These are phyloP conservation scores for Poecilia gillii DNA, from an alignment of 2,797 vertebrate genomes.

Conservation along the genomic window DNA sequence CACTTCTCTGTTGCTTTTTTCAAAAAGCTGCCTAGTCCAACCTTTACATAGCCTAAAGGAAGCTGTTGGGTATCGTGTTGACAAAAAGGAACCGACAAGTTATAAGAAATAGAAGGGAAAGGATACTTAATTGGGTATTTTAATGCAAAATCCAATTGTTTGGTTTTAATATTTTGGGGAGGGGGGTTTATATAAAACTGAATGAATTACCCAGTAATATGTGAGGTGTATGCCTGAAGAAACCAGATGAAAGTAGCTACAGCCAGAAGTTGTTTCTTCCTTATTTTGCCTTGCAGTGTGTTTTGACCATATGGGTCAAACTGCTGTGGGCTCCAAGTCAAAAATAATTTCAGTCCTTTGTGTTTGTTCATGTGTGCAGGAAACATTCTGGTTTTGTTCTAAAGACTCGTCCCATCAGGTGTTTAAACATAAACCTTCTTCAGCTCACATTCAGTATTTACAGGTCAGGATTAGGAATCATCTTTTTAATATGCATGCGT, in stretches of 20 bases:
- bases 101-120: constrained; percentile 17
- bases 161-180: not conserved
- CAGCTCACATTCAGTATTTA: not conserved
- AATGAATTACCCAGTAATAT: constrained; percentile 6
- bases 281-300: constrained; percentile 27
- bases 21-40: constrained; percentile 18
- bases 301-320: constrained; percentile 63
- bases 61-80: constrained; percentile 2
- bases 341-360: constrained; percentile 30
- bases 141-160: constrained; percentile 23
- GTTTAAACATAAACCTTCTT: not conserved
- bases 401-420: not conserved
- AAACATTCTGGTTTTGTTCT: constrained; percentile 4
- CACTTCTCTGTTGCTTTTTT: not conserved
- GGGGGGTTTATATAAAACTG: not conserved
- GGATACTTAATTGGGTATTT: not conserved
- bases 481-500: not conserved
- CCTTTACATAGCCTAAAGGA: constrained; percentile 18
- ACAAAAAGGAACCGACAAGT: constrained; percentile 18
- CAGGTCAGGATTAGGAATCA: not conserved
- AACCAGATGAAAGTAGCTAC: constrained; percentile 32
- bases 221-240: constrained; percentile 38
- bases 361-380: constrained; percentile 34
- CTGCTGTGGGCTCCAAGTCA: constrained; percentile 50
- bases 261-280: constrained; percentile 44